A percentile compares a stretch with the other conserved stretches of the same genome.
Conservation (phyloP, 2,888 invertebrate species). For the Acleris literana region DNA sequence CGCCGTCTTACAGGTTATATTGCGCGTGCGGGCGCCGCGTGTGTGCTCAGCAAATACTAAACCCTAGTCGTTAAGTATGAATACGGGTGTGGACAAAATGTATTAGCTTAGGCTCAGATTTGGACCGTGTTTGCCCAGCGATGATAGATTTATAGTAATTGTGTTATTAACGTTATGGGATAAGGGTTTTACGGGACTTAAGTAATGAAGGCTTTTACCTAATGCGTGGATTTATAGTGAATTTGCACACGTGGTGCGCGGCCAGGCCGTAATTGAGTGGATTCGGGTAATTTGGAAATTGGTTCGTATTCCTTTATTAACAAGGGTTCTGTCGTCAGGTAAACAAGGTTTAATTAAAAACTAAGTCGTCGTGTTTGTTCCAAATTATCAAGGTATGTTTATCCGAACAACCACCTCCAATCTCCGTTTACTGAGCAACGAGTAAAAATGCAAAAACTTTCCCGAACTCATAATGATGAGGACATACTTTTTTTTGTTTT, state of each 20-base stretch:
- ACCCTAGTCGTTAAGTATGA: conserved; percentile 82
- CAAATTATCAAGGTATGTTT: conserved; percentile 10
- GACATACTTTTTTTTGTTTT: conserved; percentile 78
- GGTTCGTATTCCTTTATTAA: conserved; percentile 12
- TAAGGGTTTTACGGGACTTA: conserved; percentile 83
- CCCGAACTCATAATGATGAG: conserved; percentile 74
- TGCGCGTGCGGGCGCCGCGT: conserved; percentile 80
- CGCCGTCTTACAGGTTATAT: conserved; percentile 81
- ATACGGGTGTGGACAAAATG: conserved; percentile 83
- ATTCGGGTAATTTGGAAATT: conserved; percentile 36
- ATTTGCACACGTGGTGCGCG: conserved; percentile 72
- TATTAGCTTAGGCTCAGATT: conserved; percentile 84
- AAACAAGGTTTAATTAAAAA: conserved; percentile 5
- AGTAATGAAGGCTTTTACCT: conserved; percentile 81
- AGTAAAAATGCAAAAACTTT: conserved; percentile 76
- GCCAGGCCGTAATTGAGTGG: conserved; percentile 60
- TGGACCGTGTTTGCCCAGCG: conserved; percentile 81
- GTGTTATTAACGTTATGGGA: conserved; percentile 84
- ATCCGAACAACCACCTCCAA: conserved; percentile 14
- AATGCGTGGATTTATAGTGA: conserved; percentile 79
- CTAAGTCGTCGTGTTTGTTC: not conserved
- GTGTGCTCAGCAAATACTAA: conserved; percentile 81
- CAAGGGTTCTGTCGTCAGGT: conserved; percentile 8
- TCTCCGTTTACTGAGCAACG: conserved; percentile 52
- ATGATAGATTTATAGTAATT: conserved; percentile 85